Percentiles rank a stretch among this genome's conserved stretches.
Evolutionary conservation across 2,888 invertebrate genomes (phyloP).

Genomic region (Litoditis marina): DNA sequence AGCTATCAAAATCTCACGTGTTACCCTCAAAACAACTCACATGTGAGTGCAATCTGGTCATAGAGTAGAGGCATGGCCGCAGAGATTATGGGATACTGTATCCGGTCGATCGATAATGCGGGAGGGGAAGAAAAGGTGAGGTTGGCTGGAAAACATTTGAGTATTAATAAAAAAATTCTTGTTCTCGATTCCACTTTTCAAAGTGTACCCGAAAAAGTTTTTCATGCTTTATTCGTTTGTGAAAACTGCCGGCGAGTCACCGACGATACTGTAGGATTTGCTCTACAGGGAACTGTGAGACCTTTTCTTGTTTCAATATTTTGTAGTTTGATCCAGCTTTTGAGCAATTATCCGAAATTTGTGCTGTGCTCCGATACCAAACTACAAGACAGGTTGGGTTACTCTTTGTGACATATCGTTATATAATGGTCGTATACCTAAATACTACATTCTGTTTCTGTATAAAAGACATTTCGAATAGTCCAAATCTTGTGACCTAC

Average conservation of each 20-base stretch:
- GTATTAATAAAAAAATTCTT: background rate
- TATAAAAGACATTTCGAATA: background rate
- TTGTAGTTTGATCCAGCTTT: too few species aligned
- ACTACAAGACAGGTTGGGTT: too few species aligned
- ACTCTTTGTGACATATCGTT: too few species aligned
- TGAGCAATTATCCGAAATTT: too few species aligned
- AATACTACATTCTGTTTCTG: too few species aligned
- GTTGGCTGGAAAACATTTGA: background rate
- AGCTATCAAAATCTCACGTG: background rate
- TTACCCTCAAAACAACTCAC: slow-evolving; percentile 10
- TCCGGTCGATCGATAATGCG: slow-evolving; percentile 2
- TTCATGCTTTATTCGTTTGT: too few species aligned
- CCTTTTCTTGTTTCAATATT: background rate
- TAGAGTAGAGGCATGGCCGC: slow-evolving; percentile 33
- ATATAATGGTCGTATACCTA: too few species aligned
- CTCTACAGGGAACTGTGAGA: too few species aligned
- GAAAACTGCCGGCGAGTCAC: too few species aligned
- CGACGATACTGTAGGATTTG: too few species aligned
- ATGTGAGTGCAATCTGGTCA: slow-evolving; percentile 42
- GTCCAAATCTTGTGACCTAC: background rate
- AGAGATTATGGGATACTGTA: slow-evolving; percentile 16
- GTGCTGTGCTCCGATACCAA: too few species aligned
- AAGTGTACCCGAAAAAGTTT: too few species aligned
- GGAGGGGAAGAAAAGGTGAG: background rate
- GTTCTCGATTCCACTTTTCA: background rate